Evolutionary conservation across 2,888 invertebrate species (phyloP).

Genomic region (Cyclophora albipunctata): DNA sequence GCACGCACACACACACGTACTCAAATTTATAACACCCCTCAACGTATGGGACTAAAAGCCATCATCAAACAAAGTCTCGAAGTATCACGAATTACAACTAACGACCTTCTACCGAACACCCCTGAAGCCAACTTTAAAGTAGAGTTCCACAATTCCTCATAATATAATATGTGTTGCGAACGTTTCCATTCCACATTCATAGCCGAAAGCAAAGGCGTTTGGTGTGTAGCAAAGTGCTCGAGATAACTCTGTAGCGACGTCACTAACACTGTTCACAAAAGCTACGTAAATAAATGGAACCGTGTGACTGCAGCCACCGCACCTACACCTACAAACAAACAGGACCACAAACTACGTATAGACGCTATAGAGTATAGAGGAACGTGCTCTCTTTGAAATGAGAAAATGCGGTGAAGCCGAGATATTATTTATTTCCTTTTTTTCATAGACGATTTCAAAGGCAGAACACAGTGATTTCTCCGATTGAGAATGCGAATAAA

Average conservation of each 20-base stretch:
- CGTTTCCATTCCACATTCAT: constrained; percentile 30
- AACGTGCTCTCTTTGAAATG: constrained; percentile 21
- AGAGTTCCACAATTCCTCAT: constrained; percentile 1
- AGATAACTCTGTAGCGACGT: constrained; percentile 42
- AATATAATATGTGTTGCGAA: constrained; percentile 16
- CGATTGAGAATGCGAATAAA: constrained; percentile 26
- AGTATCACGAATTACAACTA: no score
- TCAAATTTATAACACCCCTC: no score
- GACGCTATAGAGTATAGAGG: constrained; percentile 6
- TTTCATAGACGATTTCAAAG: constrained; percentile 33
- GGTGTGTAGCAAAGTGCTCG: constrained; percentile 29
- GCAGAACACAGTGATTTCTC: constrained; percentile 27
- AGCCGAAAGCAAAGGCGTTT: constrained; percentile 27
- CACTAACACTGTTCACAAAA: constrained; percentile 32
- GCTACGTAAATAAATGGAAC: constrained; percentile 37
- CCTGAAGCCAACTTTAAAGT: no score
- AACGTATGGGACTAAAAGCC: no score
- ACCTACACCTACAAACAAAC: constrained; percentile 16
- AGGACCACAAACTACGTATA: constrained; percentile 8
- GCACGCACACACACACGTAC: no score
- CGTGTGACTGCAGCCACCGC: constrained; percentile 26
- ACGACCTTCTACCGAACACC: no score
- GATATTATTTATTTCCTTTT: constrained; percentile 34
- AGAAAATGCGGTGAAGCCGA: constrained; percentile 20
- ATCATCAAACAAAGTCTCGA: no score